Evolutionary conservation across 2,888 invertebrate species (phyloP).

Genomic region (Agrypnus murinus): DNA sequence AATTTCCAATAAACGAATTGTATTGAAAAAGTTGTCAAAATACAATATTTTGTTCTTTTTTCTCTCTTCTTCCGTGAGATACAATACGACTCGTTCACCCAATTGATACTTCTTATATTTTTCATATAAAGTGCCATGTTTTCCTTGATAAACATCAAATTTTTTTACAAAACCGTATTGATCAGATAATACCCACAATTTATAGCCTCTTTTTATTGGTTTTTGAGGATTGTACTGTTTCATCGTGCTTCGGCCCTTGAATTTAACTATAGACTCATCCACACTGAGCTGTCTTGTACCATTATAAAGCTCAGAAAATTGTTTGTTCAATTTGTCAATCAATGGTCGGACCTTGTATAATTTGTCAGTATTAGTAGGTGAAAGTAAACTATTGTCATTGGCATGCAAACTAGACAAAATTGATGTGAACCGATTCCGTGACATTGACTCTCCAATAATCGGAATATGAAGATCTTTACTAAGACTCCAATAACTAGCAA

Average conservation of each 20-base stretch:
- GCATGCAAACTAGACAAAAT: neutral
- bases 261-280: slow-evolving; percentile 13
- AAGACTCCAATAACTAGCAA: neutral
- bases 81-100: slow-evolving; percentile 10
- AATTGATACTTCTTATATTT: slow-evolving; percentile 5
- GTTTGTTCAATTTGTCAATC: neutral
- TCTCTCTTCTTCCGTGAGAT: neutral
- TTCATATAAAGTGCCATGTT: neutral
- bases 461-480: slow-evolving; percentile 2
- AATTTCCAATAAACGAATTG: too few relatives aligned
- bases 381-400: slow-evolving; percentile 22
- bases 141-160: slow-evolving; percentile 29
- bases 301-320: slow-evolving; percentile 4
- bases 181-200: slow-evolving; percentile 15
- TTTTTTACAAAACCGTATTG: slow-evolving; percentile 22
- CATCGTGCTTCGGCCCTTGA: slow-evolving; percentile 12
- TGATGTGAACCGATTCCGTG: slow-evolving; percentile 9
- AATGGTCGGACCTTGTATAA: slow-evolving; percentile 21
- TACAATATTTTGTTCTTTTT: neutral
- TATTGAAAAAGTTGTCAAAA: neutral
- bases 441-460: neutral
- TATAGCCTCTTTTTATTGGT: slow-evolving; percentile 21
- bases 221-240: slow-evolving; percentile 30
- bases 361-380: slow-evolving; percentile 4
- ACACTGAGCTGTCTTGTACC: slow-evolving; percentile 15